Evolutionary conservation across 2,113 vertebrate genomes (phyloP).

Genomic region (Orientallactaga bullata): DNA sequence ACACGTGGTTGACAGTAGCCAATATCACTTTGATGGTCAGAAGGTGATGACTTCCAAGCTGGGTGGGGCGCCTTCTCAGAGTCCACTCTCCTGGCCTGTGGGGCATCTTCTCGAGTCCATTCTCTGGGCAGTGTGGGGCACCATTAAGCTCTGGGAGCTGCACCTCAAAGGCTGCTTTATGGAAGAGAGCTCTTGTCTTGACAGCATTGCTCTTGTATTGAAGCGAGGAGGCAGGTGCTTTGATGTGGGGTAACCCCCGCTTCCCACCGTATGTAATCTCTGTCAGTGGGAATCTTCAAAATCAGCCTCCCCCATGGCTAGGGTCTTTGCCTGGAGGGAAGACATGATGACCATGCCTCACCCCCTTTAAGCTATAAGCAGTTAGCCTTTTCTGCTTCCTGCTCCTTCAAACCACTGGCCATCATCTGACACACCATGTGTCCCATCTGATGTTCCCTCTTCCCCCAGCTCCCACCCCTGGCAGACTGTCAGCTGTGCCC

Average conservation of each 20-base stretch:
- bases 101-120: background rate
- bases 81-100: background rate
- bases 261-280: background rate
- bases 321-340: background rate
- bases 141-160: background rate
- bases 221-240: background rate
- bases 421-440: accelerated
- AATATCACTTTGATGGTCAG: slow-evolving; percentile 34
- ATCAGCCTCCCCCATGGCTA: background rate
- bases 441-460: no score
- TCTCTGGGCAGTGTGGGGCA: no score
- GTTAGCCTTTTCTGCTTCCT: background rate
- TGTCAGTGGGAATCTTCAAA: background rate
- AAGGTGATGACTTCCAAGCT: slow-evolving; percentile 40
- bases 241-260: background rate
- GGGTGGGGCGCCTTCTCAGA: background rate
- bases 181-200: background rate
- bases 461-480: background rate
- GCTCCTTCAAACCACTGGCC: background rate
- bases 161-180: background rate
- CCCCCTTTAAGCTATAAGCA: background rate
- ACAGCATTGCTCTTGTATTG: background rate
- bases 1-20: background rate
- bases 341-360: accelerated
- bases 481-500: background rate